Percentiles rank a stretch among this genome's conserved stretches.
phyloP scores from a whole-genome alignment of 2,888 invertebrate species.

The Leptogaster cylindrica region DNA sequence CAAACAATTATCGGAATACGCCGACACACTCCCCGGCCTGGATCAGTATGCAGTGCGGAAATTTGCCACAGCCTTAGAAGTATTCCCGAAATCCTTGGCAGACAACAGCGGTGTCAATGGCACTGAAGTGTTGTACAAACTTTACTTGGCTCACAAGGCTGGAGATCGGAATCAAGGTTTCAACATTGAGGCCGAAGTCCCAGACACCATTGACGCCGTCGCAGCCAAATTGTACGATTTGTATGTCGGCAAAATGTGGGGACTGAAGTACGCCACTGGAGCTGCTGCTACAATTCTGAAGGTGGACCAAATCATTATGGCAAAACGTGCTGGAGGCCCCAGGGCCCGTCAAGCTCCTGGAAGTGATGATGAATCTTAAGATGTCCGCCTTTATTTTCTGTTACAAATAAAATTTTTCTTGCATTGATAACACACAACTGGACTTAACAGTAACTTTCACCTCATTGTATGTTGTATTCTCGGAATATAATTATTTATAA shows the following conservation, averaged over 20 bases:
- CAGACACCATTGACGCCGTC: slow-evolving; percentile 74
- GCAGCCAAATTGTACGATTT: slow-evolving; percentile 81
- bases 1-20: slow-evolving; percentile 81
- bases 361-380: slow-evolving; percentile 78
- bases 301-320: slow-evolving; percentile 98
- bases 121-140: slow-evolving; percentile 83
- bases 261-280: slow-evolving; percentile 91
- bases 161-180: slow-evolving; percentile 83
- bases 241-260: slow-evolving; percentile 89
- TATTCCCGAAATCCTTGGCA: slow-evolving; percentile 88
- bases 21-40: slow-evolving; percentile 90
- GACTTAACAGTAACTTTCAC: no score
- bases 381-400: no score
- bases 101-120: slow-evolving; percentile 93
- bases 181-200: slow-evolving; percentile 82
- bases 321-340: slow-evolving; percentile 95
- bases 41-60: slow-evolving; percentile 97
- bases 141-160: slow-evolving; percentile 91
- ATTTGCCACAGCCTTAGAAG: slow-evolving; percentile 88
- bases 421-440: no score
- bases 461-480: no score
- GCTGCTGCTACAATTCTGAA: slow-evolving; percentile 91
- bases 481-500: no score
- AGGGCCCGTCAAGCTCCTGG: slow-evolving; percentile 74
- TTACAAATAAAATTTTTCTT: no score